Evolutionary conservation across 2,797 vertebrate genomes (phyloP).

Genomic region (Aeoliscus strigatus): DNA sequence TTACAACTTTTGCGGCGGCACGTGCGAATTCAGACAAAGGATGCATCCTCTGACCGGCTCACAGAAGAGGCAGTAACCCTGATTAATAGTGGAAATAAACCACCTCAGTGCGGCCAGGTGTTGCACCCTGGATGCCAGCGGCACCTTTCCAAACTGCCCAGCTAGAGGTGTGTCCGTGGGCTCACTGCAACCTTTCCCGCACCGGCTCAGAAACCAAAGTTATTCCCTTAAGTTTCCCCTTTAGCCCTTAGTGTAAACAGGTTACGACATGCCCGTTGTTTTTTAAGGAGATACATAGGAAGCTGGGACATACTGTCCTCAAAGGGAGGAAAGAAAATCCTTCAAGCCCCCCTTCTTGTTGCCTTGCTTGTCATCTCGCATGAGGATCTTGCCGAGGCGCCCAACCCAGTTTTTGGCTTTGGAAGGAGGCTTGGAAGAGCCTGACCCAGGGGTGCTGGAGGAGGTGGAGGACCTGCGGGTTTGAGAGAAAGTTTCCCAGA

Average conservation of each 20-base stretch:
- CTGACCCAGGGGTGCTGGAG: slow-evolving; percentile 36
- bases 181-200: slow-evolving; percentile 25
- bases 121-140: slow-evolving; percentile 23
- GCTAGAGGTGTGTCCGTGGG: slow-evolving; percentile 25
- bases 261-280: slow-evolving; percentile 17
- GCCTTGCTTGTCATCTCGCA: slow-evolving; percentile 74
- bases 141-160: slow-evolving; percentile 39
- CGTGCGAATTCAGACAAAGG: slow-evolving; percentile 18
- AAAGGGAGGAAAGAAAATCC: slow-evolving; percentile 87
- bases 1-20: slow-evolving; percentile 9
- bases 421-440: slow-evolving; percentile 68
- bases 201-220: slow-evolving; percentile 22
- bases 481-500: no score
- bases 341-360: slow-evolving; percentile 81
- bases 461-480: slow-evolving; percentile 65
- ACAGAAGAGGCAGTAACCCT: slow-evolving; percentile 36
- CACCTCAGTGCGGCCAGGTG: slow-evolving; percentile 11
- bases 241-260: slow-evolving; percentile 24
- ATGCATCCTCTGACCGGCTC: slow-evolving; percentile 23
- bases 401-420: slow-evolving; percentile 80
- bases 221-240: slow-evolving; percentile 14
- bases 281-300: slow-evolving; percentile 8
- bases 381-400: slow-evolving; percentile 85
- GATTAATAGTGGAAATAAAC: slow-evolving; percentile 22
- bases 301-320: slow-evolving; percentile 34